A percentile compares a stretch with the other conserved stretches of the same genome.
Evolutionary conservation across 2,888 invertebrate species (phyloP).

Genomic region (Nebria salina): DNA sequence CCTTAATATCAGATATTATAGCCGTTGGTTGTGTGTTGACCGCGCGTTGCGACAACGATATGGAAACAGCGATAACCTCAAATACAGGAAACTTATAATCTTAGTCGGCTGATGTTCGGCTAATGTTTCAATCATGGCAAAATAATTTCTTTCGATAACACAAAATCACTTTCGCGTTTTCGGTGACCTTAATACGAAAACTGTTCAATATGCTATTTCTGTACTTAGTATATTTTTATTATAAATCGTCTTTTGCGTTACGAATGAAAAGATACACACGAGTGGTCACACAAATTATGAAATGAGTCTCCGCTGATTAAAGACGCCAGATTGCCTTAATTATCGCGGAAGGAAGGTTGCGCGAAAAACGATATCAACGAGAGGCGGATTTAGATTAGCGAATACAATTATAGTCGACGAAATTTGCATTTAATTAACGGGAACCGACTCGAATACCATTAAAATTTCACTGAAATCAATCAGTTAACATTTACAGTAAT

Average conservation of each 20-base stretch:
- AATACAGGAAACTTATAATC: not conserved
- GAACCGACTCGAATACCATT: conserved; percentile 32
- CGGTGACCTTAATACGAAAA: not conserved
- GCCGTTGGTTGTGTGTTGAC: not conserved
- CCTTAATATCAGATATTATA: conserved; percentile 43
- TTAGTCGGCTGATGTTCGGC: conserved; percentile 6
- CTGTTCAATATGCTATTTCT: not conserved
- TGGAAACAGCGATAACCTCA: conserved; percentile 1
- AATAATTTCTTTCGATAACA: not conserved
- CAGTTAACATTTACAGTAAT: not conserved
- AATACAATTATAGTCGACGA: conserved; percentile 44
- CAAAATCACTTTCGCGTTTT: not conserved
- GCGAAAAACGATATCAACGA: conserved; percentile 44
- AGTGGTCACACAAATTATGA: conserved; percentile 45
- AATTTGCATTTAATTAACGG: conserved; percentile 47
- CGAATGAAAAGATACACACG: conserved; percentile 42
- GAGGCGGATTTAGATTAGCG: conserved; percentile 45
- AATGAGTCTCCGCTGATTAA: conserved; percentile 44
- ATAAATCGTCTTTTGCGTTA: not conserved
- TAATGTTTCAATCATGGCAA: conserved; percentile 41
- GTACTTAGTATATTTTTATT: not conserved
- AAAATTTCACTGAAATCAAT: conserved; percentile 37
- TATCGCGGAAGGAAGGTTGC: conserved; percentile 38
- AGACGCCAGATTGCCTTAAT: conserved; percentile 45
- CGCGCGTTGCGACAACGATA: conserved; percentile 4